Evolutionary conservation across 37 sponge, comb jelly and placozoan species (phyloP).

Genomic region (Diacarnus erythraeanus): DNA sequence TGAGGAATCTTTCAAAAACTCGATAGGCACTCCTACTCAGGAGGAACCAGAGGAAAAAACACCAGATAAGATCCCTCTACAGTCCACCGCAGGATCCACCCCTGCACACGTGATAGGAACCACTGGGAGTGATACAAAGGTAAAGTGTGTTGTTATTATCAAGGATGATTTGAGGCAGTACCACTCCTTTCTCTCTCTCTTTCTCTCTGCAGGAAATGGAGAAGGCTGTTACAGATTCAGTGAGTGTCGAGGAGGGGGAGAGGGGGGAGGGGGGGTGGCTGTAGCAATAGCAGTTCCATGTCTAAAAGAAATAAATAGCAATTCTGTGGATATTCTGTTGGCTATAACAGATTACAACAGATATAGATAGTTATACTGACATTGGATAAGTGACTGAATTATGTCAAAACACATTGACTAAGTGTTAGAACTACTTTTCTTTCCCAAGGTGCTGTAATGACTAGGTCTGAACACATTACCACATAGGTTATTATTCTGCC

Average conservation of each 20-base stretch:
- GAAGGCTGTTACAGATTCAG: constrained; percentile 24
- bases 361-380: no score
- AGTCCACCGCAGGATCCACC: constrained; percentile 57
- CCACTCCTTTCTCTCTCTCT: background rate
- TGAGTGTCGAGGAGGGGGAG: no score
- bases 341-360: no score
- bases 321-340: background rate
- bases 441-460: no score
- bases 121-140: background rate
- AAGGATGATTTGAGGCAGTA: background rate
- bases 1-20: constrained; percentile 4
- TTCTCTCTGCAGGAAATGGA: constrained; percentile 26
- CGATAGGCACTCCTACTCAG: background rate
- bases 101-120: constrained; percentile 23
- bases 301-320: background rate
- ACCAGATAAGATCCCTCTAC: background rate
- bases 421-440: no score
- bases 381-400: no score
- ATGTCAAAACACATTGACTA: no score
- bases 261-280: no score
- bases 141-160: background rate
- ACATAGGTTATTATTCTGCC: no score
- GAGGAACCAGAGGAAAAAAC: background rate
- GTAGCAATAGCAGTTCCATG: background rate
- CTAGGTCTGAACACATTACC: no score